Conservation (phyloP, 2,113 vertebrate genomes). For the Cisticola juncidis region DNA sequence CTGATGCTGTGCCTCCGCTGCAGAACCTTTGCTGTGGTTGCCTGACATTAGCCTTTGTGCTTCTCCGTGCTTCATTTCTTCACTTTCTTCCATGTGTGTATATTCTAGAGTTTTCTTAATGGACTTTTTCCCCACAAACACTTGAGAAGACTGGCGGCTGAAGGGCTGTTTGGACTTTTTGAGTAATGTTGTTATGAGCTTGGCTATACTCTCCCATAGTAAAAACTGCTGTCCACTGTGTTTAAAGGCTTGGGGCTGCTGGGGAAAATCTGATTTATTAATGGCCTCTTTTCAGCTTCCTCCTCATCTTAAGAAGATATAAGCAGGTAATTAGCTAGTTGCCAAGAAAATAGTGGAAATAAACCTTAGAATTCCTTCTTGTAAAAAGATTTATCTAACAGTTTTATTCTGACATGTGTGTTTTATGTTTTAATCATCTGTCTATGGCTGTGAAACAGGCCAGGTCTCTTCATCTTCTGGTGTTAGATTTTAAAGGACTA, state of each 20-base stretch:
- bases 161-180: conserved; percentile 59
- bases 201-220: conserved; percentile 23
- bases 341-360: conserved; percentile 45
- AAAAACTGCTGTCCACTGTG: conserved; percentile 49
- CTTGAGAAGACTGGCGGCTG: conserved; percentile 42
- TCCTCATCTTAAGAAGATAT: conserved; percentile 64
- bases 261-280: conserved; percentile 57
- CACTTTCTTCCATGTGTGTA: conserved; percentile 40
- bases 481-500: neutral
- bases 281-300: conserved; percentile 50
- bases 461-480: neutral
- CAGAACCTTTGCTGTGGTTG: neutral
- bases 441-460: conserved; percentile 5
- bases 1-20: fast-evolving
- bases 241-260: conserved; percentile 45
- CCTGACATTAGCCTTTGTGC: neutral
- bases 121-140: conserved; percentile 37
- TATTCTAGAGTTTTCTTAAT: conserved; percentile 51
- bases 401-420: conserved; percentile 48
- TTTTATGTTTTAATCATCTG: conserved; percentile 59
- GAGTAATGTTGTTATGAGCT: conserved; percentile 61
- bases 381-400: conserved; percentile 56
- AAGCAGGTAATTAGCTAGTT: conserved; percentile 67
- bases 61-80: neutral
- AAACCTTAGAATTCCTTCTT: conserved; percentile 58